phyloP scores from a whole-genome alignment of 2,888 invertebrate genomes.

The Pegoplata infirma region DNA sequence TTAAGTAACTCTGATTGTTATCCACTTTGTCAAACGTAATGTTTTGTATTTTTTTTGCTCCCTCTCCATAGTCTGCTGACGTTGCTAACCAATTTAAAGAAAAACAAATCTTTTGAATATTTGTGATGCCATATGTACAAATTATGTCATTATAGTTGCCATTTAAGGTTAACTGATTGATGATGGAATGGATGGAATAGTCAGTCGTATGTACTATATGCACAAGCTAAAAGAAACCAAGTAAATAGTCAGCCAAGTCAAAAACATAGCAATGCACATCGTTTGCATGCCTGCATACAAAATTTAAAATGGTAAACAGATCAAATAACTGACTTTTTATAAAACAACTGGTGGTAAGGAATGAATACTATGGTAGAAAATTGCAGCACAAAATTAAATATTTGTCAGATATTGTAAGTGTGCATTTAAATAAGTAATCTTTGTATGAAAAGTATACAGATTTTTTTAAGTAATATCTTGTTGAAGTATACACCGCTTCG shows the following conservation, averaged over 20 bases:
- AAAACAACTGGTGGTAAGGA: conserved; percentile 4
- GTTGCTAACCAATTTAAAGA: conserved; percentile 38
- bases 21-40: conserved; percentile 61
- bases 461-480: too few species aligned
- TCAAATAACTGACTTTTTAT: conserved; percentile 40
- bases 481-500: too few species aligned
- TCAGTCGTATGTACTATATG: conserved; percentile 24
- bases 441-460: too few species aligned
- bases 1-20: conserved; percentile 61
- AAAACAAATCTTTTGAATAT: conserved; percentile 50
- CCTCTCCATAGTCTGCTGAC: conserved; percentile 14
- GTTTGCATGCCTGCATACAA: conserved; percentile 48
- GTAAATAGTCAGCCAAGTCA: conserved; percentile 6
- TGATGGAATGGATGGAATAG: conserved; percentile 52
- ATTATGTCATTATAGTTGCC: conserved; percentile 63
- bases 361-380: neutral
- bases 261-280: conserved; percentile 23
- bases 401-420: conserved; percentile 3
- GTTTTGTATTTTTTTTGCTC: conserved; percentile 40
- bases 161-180: conserved; percentile 64
- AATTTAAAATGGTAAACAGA: conserved; percentile 56
- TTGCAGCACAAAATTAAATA: too few species aligned
- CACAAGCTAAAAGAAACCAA: too few species aligned
- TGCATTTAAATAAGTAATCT: too few species aligned
- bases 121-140: conserved; percentile 62